Conservation (phyloP, 2,113 vertebrate species). For the Rhizomys pruinosus region DNA sequence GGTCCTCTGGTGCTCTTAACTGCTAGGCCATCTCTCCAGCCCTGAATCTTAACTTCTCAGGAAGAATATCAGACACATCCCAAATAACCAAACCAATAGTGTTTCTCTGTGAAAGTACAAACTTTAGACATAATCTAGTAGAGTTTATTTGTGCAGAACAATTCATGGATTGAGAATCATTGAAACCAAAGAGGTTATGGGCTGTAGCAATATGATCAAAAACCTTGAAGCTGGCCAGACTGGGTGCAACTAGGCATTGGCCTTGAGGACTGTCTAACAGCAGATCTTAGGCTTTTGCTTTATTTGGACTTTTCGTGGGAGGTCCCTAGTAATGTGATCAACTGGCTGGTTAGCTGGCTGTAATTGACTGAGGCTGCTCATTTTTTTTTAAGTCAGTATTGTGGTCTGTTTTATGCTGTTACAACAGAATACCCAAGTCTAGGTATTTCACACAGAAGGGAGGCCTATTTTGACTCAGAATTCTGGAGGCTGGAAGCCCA, state of each 20-base stretch:
- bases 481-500: neutral
- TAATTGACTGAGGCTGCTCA: neutral
- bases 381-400: neutral
- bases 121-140: neutral
- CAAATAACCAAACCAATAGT: constrained; percentile 10
- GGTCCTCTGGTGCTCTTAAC: too few species aligned
- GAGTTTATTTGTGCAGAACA: neutral
- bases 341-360: neutral
- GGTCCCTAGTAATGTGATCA: neutral
- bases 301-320: neutral
- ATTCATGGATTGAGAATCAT: neutral
- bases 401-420: neutral
- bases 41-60: constrained; percentile 27
- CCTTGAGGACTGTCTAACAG: neutral
- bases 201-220: neutral
- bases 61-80: neutral
- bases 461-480: neutral
- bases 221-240: neutral
- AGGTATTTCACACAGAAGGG: neutral
- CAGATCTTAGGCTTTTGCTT: neutral
- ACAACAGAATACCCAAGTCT: neutral
- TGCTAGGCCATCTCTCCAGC: too few species aligned
- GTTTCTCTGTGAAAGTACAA: neutral
- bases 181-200: neutral
- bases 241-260: neutral